Base-by-base conservation (phyloP, 1,140 invertebrate species). In the Hylaeus anthracinus region DNA sequence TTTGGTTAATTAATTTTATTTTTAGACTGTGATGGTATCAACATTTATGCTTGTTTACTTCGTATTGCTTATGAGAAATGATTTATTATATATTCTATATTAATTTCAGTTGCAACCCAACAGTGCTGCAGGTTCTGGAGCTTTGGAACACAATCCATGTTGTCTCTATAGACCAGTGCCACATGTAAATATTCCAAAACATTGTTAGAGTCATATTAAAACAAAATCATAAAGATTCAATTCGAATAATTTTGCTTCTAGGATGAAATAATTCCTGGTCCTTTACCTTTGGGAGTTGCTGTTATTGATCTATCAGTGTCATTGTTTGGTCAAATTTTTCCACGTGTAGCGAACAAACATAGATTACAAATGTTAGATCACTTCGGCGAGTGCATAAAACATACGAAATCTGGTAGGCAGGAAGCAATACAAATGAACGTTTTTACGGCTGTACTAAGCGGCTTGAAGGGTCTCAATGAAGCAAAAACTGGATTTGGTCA, bases 341-440 rank as follows among this genome's bases (percentile, higher is more conserved):
- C 98, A 1, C 95, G 97, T 72, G 98, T 99, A 6, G 97, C 98
- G 3, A 97, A 98, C 89, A 99, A 99, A 90, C 98, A 99, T 93
- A 95, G 98, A 81, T 94, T 99, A 58, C 98, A 99, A 94, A 99
- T 99, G 96, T 93, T 99, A 55, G 97, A 99, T 78, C 99, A 99
- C 91, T 99, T 99, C 90, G 95, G 95, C 55, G 98, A 99, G 89
- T 99, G 98, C 90, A 98, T 99, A 70, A 96, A 97, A 85, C 97
- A 98, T 88, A 97, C 98, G 0, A 99, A 99, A 92, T 98, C 97
- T 9, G 95, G 95, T 2, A 95, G 98, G 37, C 98, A 98, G 91
- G 98, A 99, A 92, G 98, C 98, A 2, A 97, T 99, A 37, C 98
- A 99, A 91, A 97, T 99, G 93, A 99, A 99, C 92, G 97, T 99